Evolutionary conservation across 2,113 vertebrate species (phyloP).

Genomic region (Aplodontia rufa): DNA sequence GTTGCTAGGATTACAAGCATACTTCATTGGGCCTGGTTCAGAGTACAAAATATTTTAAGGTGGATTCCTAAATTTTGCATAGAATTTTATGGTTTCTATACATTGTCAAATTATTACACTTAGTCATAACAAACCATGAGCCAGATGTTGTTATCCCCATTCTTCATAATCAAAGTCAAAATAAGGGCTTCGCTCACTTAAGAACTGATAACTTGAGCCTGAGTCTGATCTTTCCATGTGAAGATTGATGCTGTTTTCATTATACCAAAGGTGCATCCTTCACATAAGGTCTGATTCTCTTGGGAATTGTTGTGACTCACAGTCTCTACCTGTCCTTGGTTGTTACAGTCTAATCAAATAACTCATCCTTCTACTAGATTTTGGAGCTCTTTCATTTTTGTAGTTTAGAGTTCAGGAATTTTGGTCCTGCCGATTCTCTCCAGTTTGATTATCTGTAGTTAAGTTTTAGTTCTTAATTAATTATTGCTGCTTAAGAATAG

Average conservation of each 20-base stretch:
- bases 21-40: too few species aligned
- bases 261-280: neutral
- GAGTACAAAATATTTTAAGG: neutral
- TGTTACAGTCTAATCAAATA: neutral
- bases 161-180: rapidly evolving
- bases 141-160: neutral
- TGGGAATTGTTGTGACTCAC: neutral
- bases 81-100: neutral
- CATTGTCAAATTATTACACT: neutral
- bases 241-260: neutral
- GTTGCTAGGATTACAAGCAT: too few species aligned
- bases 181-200: neutral
- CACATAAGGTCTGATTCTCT: neutral
- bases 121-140: neutral
- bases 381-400: neutral
- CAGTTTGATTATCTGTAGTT: conserved; percentile 21
- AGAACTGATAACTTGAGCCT: neutral
- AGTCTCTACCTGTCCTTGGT: neutral
- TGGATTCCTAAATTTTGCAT: neutral
- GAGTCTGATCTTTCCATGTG: neutral
- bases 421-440: neutral
- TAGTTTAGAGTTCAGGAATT: neutral
- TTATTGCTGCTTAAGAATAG: conserved; percentile 35
- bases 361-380: neutral
- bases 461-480: conserved; percentile 58